Base-by-base conservation (phyloP, 1,140 invertebrate species). In the Mercenaria mercenaria region DNA sequence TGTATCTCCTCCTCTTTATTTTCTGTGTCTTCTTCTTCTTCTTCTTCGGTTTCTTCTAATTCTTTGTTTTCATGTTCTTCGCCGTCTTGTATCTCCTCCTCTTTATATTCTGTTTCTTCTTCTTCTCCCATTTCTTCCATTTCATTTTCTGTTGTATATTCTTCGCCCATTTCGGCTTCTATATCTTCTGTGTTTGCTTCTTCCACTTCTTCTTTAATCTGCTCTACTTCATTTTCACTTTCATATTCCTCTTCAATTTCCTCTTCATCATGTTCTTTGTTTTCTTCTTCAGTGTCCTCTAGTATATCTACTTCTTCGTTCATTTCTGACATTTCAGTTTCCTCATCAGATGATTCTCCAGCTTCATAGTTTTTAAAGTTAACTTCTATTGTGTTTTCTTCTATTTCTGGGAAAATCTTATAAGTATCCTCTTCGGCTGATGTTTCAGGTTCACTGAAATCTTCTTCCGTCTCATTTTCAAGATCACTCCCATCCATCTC, bases 21-120 rank as follows among this genome's bases (percentile, higher is more conserved):
- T 56, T 67, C 50, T 64, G 39, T 90, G 6, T 85, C 72, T 67
- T 18, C 61, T 43, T 90, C 89, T 52, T 61, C 43, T 43, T 79
- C 72, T 41, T 84, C 61, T 61, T 32, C 64, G 43, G 47, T 43
- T 83, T 80, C 32, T 59, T 74, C 56, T 67, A 34, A 32, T 41
- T 76, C 77, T 61, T 88, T 52, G 20, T 64, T 23, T 18, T 64
- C 69, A 39, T 82, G 29, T 47, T 39, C n/a, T 34, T 88, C 69
- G 1, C 11, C 39, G 67, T 74, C 34, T 1, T 13, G 0, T 20
- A 37, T 23, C 34, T 74, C 72, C 47, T 77, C 61, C 80, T 43
- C 76, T 39, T 81, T 52, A 10, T 61, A 47, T 23, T 80, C 74
- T 61, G 15, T 32, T n/a, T 34, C 43, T 6, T 43, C 56, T 20